These are phyloP conservation scores for Lagorchestes hirsutus DNA, from an alignment of 2,797 vertebrate genomes.

Conservation along the genomic window DNA sequence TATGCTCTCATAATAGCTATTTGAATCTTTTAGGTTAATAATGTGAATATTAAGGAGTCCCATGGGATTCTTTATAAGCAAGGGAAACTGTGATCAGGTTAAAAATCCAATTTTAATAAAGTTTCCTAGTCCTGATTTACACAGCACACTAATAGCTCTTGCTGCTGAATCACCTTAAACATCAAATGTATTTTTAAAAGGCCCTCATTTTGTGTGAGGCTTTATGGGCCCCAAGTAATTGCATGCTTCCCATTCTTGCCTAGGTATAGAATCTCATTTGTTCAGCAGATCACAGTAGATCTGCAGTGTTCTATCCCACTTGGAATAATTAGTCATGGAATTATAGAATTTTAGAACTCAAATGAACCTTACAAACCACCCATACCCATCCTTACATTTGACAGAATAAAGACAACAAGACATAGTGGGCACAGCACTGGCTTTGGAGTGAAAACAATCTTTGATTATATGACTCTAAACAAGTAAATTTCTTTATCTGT, in stretches of 20 bases:
- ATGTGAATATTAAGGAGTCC: slow-evolving; percentile 75
- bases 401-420: neutral
- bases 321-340: neutral
- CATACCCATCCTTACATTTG: neutral
- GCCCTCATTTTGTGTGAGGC: slow-evolving; percentile 48
- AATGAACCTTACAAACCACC: neutral
- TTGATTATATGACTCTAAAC: neutral
- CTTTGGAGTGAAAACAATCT: neutral
- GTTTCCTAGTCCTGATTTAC: slow-evolving; percentile 76
- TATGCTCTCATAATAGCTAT: slow-evolving; percentile 46
- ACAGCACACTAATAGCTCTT: slow-evolving; percentile 69
- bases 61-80: slow-evolving; percentile 75
- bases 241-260: slow-evolving; percentile 36
- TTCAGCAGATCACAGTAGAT: slow-evolving; percentile 6
- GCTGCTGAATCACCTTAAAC: slow-evolving; percentile 74
- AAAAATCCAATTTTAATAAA: slow-evolving; percentile 83
- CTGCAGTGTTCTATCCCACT: neutral
- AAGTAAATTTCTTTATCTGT: neutral
- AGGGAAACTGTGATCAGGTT: slow-evolving; percentile 77
- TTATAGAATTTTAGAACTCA: neutral
- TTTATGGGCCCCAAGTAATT: slow-evolving; percentile 53
- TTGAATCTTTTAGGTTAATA: slow-evolving; percentile 74
- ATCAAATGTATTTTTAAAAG: slow-evolving; percentile 75
- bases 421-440: neutral
- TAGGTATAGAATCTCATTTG: slow-evolving; percentile 19